A percentile compares a stretch with the other conserved stretches of the same genome.
phyloP scores from a whole-genome alignment of 2,888 invertebrate species.

The Tetrapedia diversipes region DNA sequence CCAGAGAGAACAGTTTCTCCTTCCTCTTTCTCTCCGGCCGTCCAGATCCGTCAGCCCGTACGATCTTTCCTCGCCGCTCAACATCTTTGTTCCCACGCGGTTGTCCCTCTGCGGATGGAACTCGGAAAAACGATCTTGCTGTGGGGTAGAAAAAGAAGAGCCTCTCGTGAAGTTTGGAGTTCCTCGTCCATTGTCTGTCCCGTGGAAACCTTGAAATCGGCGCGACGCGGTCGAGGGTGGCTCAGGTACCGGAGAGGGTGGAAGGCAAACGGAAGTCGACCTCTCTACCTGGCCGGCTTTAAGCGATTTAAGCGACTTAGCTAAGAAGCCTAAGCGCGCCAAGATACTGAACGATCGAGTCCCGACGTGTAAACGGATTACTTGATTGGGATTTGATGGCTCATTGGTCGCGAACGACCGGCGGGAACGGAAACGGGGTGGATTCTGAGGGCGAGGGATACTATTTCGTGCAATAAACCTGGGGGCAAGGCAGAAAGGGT shows the following conservation, averaged over 20 bases:
- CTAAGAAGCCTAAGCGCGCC: slow-evolving; percentile 68
- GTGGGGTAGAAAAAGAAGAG: neutral
- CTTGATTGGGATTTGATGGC: slow-evolving; percentile 69
- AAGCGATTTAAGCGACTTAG: slow-evolving; percentile 66
- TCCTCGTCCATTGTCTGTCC: slow-evolving; percentile 13
- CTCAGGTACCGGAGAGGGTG: neutral
- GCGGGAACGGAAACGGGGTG: slow-evolving; percentile 1
- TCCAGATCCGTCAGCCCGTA: slow-evolving; percentile 14
- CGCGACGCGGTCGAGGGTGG: neutral
- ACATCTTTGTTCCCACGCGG: slow-evolving; percentile 36
- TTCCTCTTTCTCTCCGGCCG: neutral
- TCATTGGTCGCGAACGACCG: slow-evolving; percentile 61
- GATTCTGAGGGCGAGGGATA: slow-evolving; percentile 16
- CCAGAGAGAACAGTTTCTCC: slow-evolving; percentile 23
- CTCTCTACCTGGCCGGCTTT: slow-evolving; percentile 18
- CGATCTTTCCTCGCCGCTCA: neutral
- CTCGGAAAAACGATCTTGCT: slow-evolving; percentile 4
- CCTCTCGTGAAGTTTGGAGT: neutral
- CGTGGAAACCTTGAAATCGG: slow-evolving; percentile 17
- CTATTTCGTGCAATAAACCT: slow-evolving; percentile 22
- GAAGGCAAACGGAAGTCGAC: slow-evolving; percentile 17
- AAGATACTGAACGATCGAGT: slow-evolving; percentile 24
- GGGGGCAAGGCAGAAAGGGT: neutral
- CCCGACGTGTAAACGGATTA: slow-evolving; percentile 71
- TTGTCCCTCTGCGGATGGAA: slow-evolving; percentile 26